Evolutionary conservation across 2,888 invertebrate genomes (phyloP).

Genomic region (Tachystola acroxantha): DNA sequence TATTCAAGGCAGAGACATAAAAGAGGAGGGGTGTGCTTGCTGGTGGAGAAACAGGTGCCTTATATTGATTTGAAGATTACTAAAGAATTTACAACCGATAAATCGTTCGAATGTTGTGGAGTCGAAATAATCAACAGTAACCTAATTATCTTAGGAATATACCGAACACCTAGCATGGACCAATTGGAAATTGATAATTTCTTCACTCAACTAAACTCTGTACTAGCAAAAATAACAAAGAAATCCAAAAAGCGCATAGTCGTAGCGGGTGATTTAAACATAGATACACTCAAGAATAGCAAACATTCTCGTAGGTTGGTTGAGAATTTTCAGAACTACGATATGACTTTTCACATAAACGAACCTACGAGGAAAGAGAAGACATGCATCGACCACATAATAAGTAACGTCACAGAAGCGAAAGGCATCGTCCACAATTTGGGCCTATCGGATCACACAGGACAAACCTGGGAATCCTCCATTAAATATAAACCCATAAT

Average conservation of each 20-base stretch:
- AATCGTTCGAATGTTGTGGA: constrained; percentile 1
- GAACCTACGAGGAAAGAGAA: neutral
- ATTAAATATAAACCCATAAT: neutral
- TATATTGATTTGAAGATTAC: neutral
- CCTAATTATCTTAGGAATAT: constrained; percentile 1
- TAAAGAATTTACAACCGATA: neutral
- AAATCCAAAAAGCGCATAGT: neutral
- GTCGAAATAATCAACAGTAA: neutral
- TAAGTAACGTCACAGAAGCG: neutral
- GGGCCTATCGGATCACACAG: neutral
- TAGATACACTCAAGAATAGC: neutral
- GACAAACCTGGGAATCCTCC: neutral
- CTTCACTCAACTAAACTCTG: neutral
- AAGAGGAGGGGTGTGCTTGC: neutral
- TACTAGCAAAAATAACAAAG: neutral
- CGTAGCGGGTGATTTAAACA: neutral
- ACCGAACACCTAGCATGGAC: neutral
- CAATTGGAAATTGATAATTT: neutral
- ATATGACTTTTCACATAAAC: neutral
- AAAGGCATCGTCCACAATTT: neutral
- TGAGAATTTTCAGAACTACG: neutral
- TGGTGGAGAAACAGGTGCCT: neutral
- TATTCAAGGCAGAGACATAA: neutral
- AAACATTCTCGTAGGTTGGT: neutral
- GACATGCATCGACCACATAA: neutral